Evolutionary conservation across 2,888 invertebrate genomes (phyloP), one percentile per base, ranked within the genome.

Genomic region (Spicauda simplicius): DNA sequence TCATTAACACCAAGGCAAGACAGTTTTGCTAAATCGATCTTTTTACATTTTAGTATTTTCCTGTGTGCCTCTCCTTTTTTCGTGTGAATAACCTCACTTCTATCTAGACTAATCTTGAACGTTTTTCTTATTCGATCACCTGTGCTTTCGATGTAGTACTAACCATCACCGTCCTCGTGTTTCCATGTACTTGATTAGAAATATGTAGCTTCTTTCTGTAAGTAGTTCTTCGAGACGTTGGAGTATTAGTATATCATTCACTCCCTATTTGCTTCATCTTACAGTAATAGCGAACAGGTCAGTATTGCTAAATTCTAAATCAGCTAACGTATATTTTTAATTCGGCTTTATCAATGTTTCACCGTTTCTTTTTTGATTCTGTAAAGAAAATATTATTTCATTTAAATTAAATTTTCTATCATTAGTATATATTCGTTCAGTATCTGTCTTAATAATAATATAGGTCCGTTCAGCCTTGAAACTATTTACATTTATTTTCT

Each of bases 1-100:
- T 69, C 76, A 73, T 72, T 73, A 75, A 75, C 77, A 71, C 71
- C 69, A 69, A 72, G 71, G 66, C 65, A 65, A 65, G 59, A 45
- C 69, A 59, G 74, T 76, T 77, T 72, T 63, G 74, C 74, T 70
- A 33, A 50, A 33, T 41, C 60, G 53, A 54, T 56, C 66, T 70
- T 16, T 30, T 16, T 10, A 52, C 69, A 65, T 70, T 58, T 70
- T 59, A 70, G 33, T 55, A 55, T 67, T 69, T 69, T 70, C 64
- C 68, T 70, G 8, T 71, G 52, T 64, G 54, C 71, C 67, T 64
- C 64, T 54, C 54, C 41, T 62, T 41, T 56, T 60, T 63, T 48
- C 18, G 53, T 58, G 60, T 70, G 48, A 52, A 20, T 68, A 68
- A 69, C 63, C 56, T 59, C 66, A 69, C 62, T 61, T 69, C 50